Base-by-base conservation (phyloP, 2,888 invertebrate species). In the Brenthis hecate region DNA sequence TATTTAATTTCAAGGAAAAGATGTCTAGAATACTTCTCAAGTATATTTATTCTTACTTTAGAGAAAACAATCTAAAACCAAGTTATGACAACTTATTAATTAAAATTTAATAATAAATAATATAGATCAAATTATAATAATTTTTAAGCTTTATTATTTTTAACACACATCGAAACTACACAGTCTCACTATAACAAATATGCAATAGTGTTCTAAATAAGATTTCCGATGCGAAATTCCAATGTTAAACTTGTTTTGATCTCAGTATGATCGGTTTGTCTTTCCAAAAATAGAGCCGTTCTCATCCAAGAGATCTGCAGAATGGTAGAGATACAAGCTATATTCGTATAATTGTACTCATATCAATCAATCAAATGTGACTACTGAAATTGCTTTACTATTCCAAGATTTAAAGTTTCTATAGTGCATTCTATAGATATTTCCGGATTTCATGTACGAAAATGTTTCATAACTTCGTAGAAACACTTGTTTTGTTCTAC, bases 201-300 rank as follows among this genome's bases (percentile, higher is more conserved):
- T 60, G n/a, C 50, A 58, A 61, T 32, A 36, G 50, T 62, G 53
- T 62, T 62, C 32, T 67, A 62, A 68, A 71, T 70, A 70, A 65
- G 63, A 69, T 64, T 63, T 65, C 58, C 68, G 61, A 69, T 64
- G 69, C 72, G 72, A 72, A 68, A 76, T 75, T 71, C 74, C 72
- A 65, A 71, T 74, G 70, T 71, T 72, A 61, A 71, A 68, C 69
- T 71, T 77, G 75, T 76, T 76, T 73, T 70, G 72, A 77, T 73
- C 72, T 68, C 61, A 66, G 50, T 69, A 66, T 72, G 54, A 73
- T 75, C 74, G 73, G 75, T 70, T 74, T 73, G 73, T 74, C 66
- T 71, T 67, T 75, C 74, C 73, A 23, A 70, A 77, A 75, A 75
- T 77, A 77, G 75, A 73, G 62, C 54, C 63, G 71, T 69, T 71